phyloP scores from a whole-genome alignment of 1,140 invertebrate genomes.

The Drosophila lowei region DNA sequence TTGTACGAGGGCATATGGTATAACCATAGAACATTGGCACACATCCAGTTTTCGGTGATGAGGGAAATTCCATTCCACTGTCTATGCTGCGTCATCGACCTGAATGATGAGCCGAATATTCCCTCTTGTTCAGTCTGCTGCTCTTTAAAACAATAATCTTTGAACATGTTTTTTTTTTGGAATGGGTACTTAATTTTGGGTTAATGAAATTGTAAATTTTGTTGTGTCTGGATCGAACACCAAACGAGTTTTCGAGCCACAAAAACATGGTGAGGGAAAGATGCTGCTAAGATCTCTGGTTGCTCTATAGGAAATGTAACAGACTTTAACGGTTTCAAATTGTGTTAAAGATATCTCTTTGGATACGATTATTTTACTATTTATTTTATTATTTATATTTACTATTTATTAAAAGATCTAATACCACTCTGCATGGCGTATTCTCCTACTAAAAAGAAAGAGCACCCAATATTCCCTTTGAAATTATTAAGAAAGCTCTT shows the following conservation, averaged over 20 bases:
- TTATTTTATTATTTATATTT: too few relatives aligned
- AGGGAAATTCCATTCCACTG: slow-evolving; percentile 13
- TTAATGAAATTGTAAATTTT: slow-evolving; percentile 19
- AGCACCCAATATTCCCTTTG: too few relatives aligned
- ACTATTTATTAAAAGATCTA: too few relatives aligned
- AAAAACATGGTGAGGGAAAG: too few relatives aligned
- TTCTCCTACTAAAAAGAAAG: not conserved
- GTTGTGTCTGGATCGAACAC: slow-evolving; percentile 1
- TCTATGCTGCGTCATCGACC: slow-evolving; percentile 9
- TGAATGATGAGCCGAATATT: not conserved
- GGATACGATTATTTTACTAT: too few relatives aligned
- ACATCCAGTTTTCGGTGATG: slow-evolving; percentile 17
- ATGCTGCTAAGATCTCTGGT: too few relatives aligned
- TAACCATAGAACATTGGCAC: slow-evolving; percentile 9
- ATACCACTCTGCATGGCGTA: not conserved
- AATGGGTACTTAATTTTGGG: not conserved
- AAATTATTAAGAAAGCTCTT: too few relatives aligned
- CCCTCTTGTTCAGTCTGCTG: not conserved
- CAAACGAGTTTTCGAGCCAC: too few relatives aligned
- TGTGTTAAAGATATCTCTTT: too few relatives aligned
- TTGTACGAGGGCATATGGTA: too few relatives aligned
- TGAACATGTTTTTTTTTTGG: not conserved
- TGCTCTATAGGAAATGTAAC: too few relatives aligned
- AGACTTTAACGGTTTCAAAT: too few relatives aligned
- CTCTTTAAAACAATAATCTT: slow-evolving; percentile 4